Base-by-base conservation (phyloP, 64 coral and sea anemone genomes). In the Montipora cactus region DNA sequence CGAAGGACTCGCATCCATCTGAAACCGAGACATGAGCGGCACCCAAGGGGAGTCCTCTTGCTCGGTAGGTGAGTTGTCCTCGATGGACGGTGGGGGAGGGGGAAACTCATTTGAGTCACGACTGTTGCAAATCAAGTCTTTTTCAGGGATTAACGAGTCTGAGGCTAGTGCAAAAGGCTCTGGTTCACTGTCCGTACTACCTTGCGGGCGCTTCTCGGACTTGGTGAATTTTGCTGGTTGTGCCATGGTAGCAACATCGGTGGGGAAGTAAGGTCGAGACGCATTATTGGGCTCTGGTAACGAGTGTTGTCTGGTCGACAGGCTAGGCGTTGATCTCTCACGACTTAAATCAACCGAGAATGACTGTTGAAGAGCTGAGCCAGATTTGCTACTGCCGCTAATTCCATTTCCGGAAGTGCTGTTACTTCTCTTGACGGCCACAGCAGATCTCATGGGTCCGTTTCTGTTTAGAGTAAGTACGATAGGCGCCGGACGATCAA, bases 21-120 rank as follows among this genome's bases (percentile, higher is more conserved):
- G 92, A 79, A 93, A 93, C 58, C 92, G 79, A 20, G 76, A 77
- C 81, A 93, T 83, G 50, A 93, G 92, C 4, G 92, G 92, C 14
- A 93, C 92, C 92, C 92, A 93, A 37, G 92, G 92, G 83, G 75
- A 93, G 78, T 93, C 77, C 59, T 45, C 58, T 93, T 93, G 81
- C 7, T 84, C 55, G 5, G 5, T 37, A 67, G 18, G 66, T 70
- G 82, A 87, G 75, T 48, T 51, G 58, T 93, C 66, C 25, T 59
- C 66, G 13, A 93, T 64, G 20, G 92, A 71, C 71, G 92, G 92
- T 37, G 92, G 92, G 28, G 92, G 92, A 11, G 92, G 92, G n/a
- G 92, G 92, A 44, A 93, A 93, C 61, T 93, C 92, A 67, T 80
- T 87, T 78, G 49, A 78, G 37, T 93, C 91, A 87, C 81, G 47